These are phyloP conservation scores for Antigone vipio DNA, from an alignment of 2,113 vertebrate species.

Conservation along the genomic window DNA sequence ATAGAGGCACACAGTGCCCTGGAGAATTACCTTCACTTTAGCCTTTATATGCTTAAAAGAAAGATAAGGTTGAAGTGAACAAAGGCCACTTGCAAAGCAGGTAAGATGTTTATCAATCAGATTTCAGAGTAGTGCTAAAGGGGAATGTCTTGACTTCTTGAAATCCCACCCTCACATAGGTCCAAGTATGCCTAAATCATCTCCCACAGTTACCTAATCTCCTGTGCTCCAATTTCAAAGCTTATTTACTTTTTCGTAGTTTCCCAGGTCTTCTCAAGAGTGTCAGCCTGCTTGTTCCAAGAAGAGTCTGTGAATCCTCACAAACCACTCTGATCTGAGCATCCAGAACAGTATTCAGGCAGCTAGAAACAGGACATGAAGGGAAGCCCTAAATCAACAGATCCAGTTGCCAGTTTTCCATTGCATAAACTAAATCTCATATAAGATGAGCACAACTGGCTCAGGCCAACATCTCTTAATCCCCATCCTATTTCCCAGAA, in stretches of 20 bases:
- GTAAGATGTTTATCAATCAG: neutral
- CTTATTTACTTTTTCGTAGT: neutral
- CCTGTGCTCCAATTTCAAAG: neutral
- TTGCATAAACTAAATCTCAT: neutral
- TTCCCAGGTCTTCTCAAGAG: neutral
- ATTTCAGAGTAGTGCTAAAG: neutral
- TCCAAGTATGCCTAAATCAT: neutral
- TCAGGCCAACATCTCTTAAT: neutral
- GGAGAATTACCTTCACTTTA: neutral
- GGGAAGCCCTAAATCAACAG: neutral
- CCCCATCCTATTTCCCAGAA: neutral
- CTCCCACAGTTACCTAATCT: neutral
- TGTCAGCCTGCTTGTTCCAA: neutral
- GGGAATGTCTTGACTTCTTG: neutral
- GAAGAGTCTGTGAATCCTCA: neutral
- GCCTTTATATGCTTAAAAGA: neutral
- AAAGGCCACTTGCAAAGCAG: neutral
- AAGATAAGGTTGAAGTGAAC: neutral
- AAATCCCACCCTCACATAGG: neutral
- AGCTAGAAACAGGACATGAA: neutral
- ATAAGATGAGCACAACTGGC: neutral
- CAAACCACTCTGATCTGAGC: neutral
- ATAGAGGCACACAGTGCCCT: neutral
- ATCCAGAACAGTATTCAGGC: neutral
- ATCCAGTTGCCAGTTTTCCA: neutral